Evolutionary conservation across 2,113 vertebrate species (phyloP), one percentile per base, ranked within the genome.

Genomic region (Gavialis gangeticus): DNA sequence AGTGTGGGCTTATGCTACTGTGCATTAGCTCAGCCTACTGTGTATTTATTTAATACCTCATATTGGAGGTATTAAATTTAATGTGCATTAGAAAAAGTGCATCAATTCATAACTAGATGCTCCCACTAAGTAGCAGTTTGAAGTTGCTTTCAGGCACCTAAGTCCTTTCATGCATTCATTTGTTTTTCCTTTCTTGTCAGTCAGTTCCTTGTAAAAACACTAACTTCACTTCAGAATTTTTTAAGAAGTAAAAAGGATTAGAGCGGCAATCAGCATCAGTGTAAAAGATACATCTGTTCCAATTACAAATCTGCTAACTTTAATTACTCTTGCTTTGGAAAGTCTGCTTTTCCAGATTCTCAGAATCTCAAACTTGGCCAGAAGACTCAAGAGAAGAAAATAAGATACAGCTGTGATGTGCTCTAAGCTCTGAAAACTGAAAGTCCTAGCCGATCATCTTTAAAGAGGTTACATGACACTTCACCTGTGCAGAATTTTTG

Each of bases 281-380:
- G 84, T 62, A 84, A 76, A 87, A 85, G 34, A 88, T 90, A 66
- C 80, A 28, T 55, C 77, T 91, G 30, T 62, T 89, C 69, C 69
- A 25, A 4, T 56, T 91, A 77, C 64, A 95, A 83, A 85, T 67
- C 60, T 89, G 63, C n/a, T 88, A 55, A 0, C 84, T 19, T 91
- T 95, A 93, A 80, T 82, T 84, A 34, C 64, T 92, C 80, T 86
- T 82, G 57, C 64, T 92, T 87, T 91, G 6, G 1, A 17, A 92
- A 94, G 88, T 85, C 69, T 85, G 56, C 37, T 34, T 94, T 82
- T 96, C 96, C 92, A 24, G 59, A 56, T 88, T 82, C 71, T 83
- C 63, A 83, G 37, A 75, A 93, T 82, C 83, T 82, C 88, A 54
- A 71, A 55, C 67, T 92, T 89, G 92, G 86, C 75, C 94, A 55